Evolutionary conservation across 2,888 invertebrate species (phyloP).

Genomic region (Melolontha melolontha): DNA sequence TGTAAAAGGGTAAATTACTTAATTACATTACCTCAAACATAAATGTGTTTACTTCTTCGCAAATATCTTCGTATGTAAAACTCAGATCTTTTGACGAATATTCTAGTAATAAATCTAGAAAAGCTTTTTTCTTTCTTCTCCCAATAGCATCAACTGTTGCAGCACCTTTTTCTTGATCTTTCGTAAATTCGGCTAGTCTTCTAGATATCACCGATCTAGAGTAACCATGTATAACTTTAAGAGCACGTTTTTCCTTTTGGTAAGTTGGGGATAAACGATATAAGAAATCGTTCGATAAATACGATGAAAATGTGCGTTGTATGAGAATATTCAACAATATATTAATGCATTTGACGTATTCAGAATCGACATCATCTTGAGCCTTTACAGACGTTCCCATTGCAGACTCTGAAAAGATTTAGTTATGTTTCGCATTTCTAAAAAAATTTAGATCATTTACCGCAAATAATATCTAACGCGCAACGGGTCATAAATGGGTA

Average conservation of each 20-base stretch:
- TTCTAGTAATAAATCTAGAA: constrained; percentile 47
- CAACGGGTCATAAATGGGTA: constrained; percentile 72
- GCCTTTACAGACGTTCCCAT: constrained; percentile 83
- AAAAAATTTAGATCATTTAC: constrained; percentile 60
- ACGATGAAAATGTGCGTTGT: constrained; percentile 59
- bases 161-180: neutral
- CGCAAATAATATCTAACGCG: constrained; percentile 72
- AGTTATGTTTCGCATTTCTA: neutral
- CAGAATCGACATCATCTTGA: constrained; percentile 74
- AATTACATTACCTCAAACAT: constrained; percentile 73
- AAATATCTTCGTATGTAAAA: constrained; percentile 69
- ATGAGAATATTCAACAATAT: constrained; percentile 56
- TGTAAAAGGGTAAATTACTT: no score
- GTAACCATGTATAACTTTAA: constrained; percentile 68
- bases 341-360: constrained; percentile 79
- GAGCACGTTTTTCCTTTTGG: constrained; percentile 66
- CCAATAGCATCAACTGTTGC: constrained; percentile 16
- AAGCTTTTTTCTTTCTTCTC: constrained; percentile 42
- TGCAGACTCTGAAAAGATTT: constrained; percentile 62
- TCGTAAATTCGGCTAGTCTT: constrained; percentile 54
- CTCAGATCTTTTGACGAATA: constrained; percentile 64
- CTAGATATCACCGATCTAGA: constrained; percentile 70
- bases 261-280: constrained; percentile 71
- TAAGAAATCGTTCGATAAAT: constrained; percentile 65
- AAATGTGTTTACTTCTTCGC: constrained; percentile 77